Base-by-base conservation (phyloP, 2,113 vertebrate species). In the Dipodomys stephensi region DNA sequence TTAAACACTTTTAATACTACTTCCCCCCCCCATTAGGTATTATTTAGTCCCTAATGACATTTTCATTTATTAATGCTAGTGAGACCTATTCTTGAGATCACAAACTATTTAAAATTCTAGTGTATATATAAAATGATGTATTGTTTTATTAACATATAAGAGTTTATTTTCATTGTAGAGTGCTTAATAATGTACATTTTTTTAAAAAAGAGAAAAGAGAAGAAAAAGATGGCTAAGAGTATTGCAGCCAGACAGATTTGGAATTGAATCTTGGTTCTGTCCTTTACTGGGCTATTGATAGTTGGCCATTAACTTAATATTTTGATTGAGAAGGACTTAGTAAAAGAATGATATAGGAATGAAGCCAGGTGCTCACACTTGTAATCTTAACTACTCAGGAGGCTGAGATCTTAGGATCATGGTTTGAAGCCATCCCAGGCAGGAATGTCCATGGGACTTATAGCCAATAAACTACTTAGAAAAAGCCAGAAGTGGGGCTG, bases 101-200 rank as follows among this genome's bases (percentile, higher is more conserved):
- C 2, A 53, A 88, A 88, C 19, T 15, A 49, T 79, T 94, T 87
- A 39, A 80, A 39, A 76, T 87, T 94, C 68, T 73, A 68, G 25
- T 83, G 3, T 60, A 88, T 1, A 39, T 83, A 32, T 86, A 73
- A 93, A 73, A 49, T 62, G 72, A 27, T 25, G 0, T 30, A 13
- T 49, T 57, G 16, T 93, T 91, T 94, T 25, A 28, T 83, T 83
- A 83, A 88, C n/a, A 80, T 7, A 81, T 60, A 6, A 64, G 49
- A 57, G 19, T 83, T 87, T 18, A 69, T 95, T 92, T 93, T 93
- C 71, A 68, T 83, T 86, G 71, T 68, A 78, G 80, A 77, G 49
- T 77, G 88, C 35, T 88, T 65, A 96, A 67, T n/a, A 90, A 88
- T 77, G 30, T 6, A 39, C 39, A 39, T 39, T 39, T 39, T 39